phyloP scores from a whole-genome alignment of 2,888 invertebrate genomes.

The Cataglyphis livida region DNA sequence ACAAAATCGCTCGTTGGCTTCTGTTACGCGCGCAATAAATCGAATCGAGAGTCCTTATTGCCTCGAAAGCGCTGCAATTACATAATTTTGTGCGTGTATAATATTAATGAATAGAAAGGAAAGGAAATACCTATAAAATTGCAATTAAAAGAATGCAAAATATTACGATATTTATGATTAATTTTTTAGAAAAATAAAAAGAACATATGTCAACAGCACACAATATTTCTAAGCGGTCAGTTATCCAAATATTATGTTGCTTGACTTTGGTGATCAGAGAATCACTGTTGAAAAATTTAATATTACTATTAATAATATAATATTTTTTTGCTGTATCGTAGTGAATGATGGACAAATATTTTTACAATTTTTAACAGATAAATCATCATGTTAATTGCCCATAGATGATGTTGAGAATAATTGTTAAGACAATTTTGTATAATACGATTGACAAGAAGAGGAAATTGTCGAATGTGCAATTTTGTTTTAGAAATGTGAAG shows the following conservation, averaged over 20 bases:
- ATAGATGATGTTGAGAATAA: not conserved
- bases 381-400: not conserved
- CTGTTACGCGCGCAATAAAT: not conserved
- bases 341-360: not conserved
- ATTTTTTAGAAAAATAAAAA: not conserved
- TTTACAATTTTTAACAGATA: not conserved
- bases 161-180: not conserved
- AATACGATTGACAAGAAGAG: not conserved
- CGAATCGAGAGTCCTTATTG: not conserved
- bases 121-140: not conserved
- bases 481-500: not conserved
- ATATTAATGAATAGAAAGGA: not conserved
- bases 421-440: not conserved
- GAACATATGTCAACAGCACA: not conserved
- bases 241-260: not conserved
- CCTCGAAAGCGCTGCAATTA: not conserved
- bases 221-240: not conserved
- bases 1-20: not conserved
- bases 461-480: not conserved
- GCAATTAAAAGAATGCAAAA: not conserved
- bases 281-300: too few species aligned
- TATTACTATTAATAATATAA: too few species aligned
- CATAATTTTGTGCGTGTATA: not conserved
- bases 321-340: not conserved
- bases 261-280: not conserved